Base-by-base conservation (phyloP, 92 coral and sea anemone species). In the Palythoa caribaeorum region DNA sequence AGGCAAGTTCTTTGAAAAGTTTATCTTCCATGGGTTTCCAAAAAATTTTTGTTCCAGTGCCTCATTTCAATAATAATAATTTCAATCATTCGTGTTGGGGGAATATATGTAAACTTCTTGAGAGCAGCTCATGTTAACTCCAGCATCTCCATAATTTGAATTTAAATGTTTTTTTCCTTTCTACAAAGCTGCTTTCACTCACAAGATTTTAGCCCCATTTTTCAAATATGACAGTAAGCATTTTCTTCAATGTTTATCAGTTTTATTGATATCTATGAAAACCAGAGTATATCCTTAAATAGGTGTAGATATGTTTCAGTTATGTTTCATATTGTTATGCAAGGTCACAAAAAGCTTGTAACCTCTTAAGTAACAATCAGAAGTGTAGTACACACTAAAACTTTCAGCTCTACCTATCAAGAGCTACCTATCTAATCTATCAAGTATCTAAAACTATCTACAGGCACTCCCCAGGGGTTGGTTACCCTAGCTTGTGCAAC, bases 381-480 rank as follows among this genome's bases (percentile, higher is more conserved):
- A n/a, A 17, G 35, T 63, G 21, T 17, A 63, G 70, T 63, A 63
- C 70, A 63, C 70, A 63, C 70, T 63, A 70, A 70, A 70, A 70
- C 74, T 70, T 6, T 37, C 47, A 28, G 74, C 13, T 70, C 40
- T 70, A 70, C 48, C 75, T 70, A 70, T 38, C 75, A 70, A 70
- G 75, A 70, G 75, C 75, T 76, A 76, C 50, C 80, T 76, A 21
- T 48, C 80, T 76, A 51, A 74, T 74, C 36, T 70, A 10, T 70
- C 5, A 63, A 16, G 21, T 63, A 73, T 71, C 76, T 71, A 71
- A 74, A 74, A 68, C 78, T 74, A 74, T 44, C 40, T 74, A 74
- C 78, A 74, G 13, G 78, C 78, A 74, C 78, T 74, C 78, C 78
- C 78, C 78, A 73, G 78, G 78, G 78, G 39, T 73, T 73, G 78